A percentile compares a stretch with the other conserved stretches of the same genome.
Evolutionary conservation across 2,797 vertebrate species (phyloP).

Genomic region (Anguilla marmorata): DNA sequence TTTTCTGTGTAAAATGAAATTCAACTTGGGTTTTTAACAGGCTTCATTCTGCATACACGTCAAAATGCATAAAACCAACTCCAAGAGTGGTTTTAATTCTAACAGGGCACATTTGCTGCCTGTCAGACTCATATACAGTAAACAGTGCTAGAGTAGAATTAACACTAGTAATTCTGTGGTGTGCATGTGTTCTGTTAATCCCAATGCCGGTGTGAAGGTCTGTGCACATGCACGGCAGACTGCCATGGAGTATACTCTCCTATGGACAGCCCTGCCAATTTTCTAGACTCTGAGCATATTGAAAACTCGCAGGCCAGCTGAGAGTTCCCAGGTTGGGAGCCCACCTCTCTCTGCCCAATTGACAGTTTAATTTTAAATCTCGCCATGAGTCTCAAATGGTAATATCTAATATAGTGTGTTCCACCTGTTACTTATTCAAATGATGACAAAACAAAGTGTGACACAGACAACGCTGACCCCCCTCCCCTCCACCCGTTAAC

Average conservation of each 20-base stretch:
- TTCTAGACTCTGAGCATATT: background rate
- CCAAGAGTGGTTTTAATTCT: too few relatives aligned
- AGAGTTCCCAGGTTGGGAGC: background rate
- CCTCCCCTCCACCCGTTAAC: background rate
- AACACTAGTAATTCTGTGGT: background rate
- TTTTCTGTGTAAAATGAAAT: background rate
- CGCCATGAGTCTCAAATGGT: constrained; percentile 14
- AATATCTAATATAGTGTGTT: constrained; percentile 17
- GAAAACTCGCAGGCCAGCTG: background rate
- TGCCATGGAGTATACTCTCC: background rate
- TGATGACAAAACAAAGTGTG: constrained; percentile 22
- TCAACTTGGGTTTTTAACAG: background rate
- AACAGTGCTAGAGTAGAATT: too few relatives aligned
- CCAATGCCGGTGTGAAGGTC: background rate
- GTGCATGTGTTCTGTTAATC: background rate
- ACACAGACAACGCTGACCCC: constrained; percentile 14
- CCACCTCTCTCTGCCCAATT: constrained; percentile 16
- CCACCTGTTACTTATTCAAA: constrained; percentile 28
- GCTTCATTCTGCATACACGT: too few relatives aligned
- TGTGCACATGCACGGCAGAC: background rate
- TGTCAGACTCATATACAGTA: too few relatives aligned
- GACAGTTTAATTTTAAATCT: constrained; percentile 31
- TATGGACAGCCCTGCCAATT: background rate
- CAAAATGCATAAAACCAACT: too few relatives aligned
- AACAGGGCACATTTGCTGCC: background rate